Base-by-base conservation (phyloP, 2,797 vertebrate genomes). In the Rhinichthys osculus region DNA sequence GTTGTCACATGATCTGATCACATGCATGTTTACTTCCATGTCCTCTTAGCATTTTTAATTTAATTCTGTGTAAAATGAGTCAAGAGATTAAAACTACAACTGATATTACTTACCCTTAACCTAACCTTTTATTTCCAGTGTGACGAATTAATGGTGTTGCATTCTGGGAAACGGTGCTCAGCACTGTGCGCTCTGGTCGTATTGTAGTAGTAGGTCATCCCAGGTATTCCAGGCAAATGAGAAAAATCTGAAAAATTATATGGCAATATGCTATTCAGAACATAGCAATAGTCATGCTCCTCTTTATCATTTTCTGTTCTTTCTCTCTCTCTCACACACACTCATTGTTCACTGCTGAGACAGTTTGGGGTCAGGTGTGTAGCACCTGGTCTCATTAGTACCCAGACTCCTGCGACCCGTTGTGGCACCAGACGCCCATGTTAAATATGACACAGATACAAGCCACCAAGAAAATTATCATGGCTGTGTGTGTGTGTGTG, bases 361-460 rank as follows among this genome's bases (percentile, higher is more conserved):
- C 86, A 87, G 70, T 84, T 85, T 85, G 82, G 83, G 86, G 86
- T 77, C 82, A 81, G 64, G 59, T 81, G 78, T 87, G 78, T n/a
- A 50, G 78, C 78, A 84, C 86, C 86, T 87, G 86, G 40, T 81
- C 78, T 81, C 44, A 82, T 87, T 87, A 87, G 71, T n/a, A 44
- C 74, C 62, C 44, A 77, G 62, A 84, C 72, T 70, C 21, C 50
- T 40, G 52, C 7, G 35, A 69, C 74, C 64, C 33, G 47, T 9
- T 69, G 33, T 30, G 16, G 57, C 47, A 66, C 59, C 64, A 54
- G 70, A 69, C 38, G 16, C 27, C 35, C 62, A 66, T 80, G 77
- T 66, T 79, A 57, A 80, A 79, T 73, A 42, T 54, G 82, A 27
- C 74, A 82, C 67, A 59, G 17, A 84, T 59, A 33, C 74, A 78